Evolutionary conservation across 1,140 invertebrate species (phyloP).

Genomic region (Aphelenchoides avenae): DNA sequence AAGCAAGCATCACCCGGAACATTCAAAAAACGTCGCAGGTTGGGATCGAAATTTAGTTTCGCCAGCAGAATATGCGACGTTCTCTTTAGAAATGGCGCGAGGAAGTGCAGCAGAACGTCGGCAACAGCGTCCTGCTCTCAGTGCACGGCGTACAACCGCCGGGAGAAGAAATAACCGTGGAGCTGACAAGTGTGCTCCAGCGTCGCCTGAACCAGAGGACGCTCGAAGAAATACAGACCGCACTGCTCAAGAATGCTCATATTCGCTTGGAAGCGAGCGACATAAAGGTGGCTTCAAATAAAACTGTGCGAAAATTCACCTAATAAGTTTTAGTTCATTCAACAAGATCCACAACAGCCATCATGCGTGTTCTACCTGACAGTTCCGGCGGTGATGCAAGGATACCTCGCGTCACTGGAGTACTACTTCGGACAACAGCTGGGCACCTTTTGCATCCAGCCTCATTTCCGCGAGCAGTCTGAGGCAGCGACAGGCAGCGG

Average conservation of each 20-base stretch:
- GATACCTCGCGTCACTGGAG: conserved; percentile 18
- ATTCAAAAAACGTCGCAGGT: conserved; percentile 19
- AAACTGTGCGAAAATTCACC: too few relatives aligned
- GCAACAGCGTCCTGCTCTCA: conserved; percentile 28
- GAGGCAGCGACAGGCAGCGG: conserved; percentile 17
- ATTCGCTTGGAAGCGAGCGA: conserved; percentile 35
- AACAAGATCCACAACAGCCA: conserved; percentile 34
- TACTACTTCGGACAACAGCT: conserved; percentile 37
- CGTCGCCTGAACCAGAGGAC: conserved; percentile 20
- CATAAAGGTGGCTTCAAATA: conserved; percentile 21
- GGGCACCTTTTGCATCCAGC: conserved; percentile 32
- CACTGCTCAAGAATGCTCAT: conserved; percentile 40
- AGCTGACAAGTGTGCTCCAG: conserved; percentile 37
- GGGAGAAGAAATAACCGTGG: conserved; percentile 28
- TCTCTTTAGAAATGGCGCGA: conserved; percentile 14
- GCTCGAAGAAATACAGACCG: conserved; percentile 40
- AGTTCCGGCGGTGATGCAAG: conserved; percentile 7
- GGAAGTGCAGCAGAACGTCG: conserved; percentile 8
- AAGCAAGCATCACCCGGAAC: conserved; percentile 20
- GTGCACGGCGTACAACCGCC: conserved; percentile 36
- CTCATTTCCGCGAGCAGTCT: conserved; percentile 44
- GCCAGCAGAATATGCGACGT: conserved; percentile 1
- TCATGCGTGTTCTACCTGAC: conserved; percentile 32
- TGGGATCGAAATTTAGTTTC: conserved; percentile 1
- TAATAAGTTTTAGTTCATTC: conserved; percentile 30